These are phyloP conservation scores for Thymelicus sylvestris DNA, from an alignment of 2,888 invertebrate genomes.

Conservation along the genomic window DNA sequence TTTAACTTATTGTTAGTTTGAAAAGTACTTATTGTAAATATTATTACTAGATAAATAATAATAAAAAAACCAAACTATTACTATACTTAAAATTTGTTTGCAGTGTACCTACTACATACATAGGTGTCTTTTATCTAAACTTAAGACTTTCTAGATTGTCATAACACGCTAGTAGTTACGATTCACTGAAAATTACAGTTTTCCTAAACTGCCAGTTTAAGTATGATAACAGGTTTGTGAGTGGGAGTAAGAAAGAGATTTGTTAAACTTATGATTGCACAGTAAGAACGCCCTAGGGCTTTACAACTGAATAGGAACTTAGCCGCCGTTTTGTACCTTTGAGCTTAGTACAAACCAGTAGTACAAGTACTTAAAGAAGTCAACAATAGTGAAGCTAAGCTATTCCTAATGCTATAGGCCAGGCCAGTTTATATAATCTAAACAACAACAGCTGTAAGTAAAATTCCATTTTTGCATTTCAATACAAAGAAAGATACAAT, in stretches of 20 bases:
- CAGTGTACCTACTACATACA: not conserved
- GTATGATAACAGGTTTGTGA: slow-evolving; percentile 19
- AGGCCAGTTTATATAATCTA: no score
- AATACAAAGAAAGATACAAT: no score
- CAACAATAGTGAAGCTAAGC: no score
- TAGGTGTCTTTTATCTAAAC: not conserved
- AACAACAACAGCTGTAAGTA: no score
- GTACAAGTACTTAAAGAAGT: not conserved
- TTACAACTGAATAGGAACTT: not conserved
- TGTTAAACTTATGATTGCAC: slow-evolving; percentile 24
- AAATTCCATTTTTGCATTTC: no score
- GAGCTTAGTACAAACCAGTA: not conserved
- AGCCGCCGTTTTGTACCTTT: no score
- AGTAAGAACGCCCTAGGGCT: slow-evolving; percentile 12
- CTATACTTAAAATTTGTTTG: not conserved
- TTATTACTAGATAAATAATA: no score
- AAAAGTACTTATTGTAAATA: no score
- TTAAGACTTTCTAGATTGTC: slow-evolving; percentile 16
- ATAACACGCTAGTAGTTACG: slow-evolving; percentile 9
- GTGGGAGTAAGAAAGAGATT: slow-evolving; percentile 10
- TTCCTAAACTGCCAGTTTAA: slow-evolving; percentile 19
- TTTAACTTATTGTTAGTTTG: no score
- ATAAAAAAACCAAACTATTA: no score
- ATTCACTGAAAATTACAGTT: slow-evolving; percentile 19
- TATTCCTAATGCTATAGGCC: no score